Evolutionary conservation across 2,888 invertebrate genomes (phyloP).

Genomic region (Aleiodes testaceus): DNA sequence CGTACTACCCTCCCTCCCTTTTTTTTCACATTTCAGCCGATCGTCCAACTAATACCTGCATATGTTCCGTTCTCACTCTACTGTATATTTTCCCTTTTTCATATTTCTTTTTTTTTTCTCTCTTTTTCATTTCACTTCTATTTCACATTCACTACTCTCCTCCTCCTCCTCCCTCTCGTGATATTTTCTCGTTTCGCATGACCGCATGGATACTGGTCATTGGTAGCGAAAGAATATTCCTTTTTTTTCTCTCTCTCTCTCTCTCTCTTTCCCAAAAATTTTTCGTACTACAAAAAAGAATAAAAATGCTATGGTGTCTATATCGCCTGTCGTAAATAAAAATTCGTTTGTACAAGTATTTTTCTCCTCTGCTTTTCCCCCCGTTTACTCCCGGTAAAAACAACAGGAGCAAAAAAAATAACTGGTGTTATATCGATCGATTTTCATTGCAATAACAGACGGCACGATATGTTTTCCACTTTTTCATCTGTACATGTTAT

Average conservation of each 20-base stretch:
- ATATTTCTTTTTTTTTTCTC: conserved; percentile 1
- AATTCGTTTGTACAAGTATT: conserved; percentile 34
- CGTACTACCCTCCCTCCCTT: conserved; percentile 31
- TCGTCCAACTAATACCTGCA: conserved; percentile 41
- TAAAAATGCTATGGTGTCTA: conserved; percentile 39
- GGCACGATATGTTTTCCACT: conserved; percentile 23
- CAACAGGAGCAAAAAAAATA: conserved; percentile 1
- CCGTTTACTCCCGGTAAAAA: background rate
- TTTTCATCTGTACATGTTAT: conserved; percentile 18
- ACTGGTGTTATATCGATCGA: conserved; percentile 40
- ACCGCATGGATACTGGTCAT: conserved; percentile 63
- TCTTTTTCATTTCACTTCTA: conserved; percentile 12
- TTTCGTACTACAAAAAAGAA: conserved; percentile 18
- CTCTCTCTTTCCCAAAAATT: conserved; percentile 1
- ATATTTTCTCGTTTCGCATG: conserved; percentile 57
- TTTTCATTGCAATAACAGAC: conserved; percentile 39
- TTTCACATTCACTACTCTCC: conserved; percentile 34
- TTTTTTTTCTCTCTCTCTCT: too few relatives aligned
- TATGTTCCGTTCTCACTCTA: conserved; percentile 30
- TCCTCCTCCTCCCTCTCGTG: conserved; percentile 51
- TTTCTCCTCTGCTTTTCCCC: too few relatives aligned
- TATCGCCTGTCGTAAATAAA: conserved; percentile 37
- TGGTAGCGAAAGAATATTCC: conserved; percentile 18
- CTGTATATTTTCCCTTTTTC: conserved; percentile 33
- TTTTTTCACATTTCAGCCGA: conserved; percentile 16